Evolutionary conservation across 2,113 vertebrate species (phyloP).

Genomic region (Oceanites oceanicus): DNA sequence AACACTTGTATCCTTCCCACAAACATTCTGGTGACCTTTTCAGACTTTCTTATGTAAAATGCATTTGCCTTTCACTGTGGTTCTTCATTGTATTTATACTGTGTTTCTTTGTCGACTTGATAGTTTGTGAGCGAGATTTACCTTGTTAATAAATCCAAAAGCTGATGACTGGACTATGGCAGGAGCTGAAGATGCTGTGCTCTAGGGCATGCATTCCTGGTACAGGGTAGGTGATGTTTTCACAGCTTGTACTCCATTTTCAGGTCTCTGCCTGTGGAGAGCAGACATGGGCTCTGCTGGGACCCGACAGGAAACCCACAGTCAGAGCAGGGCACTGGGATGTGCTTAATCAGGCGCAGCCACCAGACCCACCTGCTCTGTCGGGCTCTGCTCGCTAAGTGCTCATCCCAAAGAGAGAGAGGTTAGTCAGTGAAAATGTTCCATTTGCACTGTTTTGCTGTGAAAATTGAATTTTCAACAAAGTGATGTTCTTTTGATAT

Average conservation of each 20-base stretch:
- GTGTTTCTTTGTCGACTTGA: neutral
- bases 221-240: neutral
- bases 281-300: neutral
- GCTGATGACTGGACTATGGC: neutral
- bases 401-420: neutral
- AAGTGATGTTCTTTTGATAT: neutral
- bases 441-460: fast-evolving
- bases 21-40: conserved; percentile 16
- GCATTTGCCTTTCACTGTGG: neutral
- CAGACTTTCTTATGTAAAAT: neutral
- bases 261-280: neutral
- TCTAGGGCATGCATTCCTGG: neutral
- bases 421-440: neutral
- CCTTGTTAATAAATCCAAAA: neutral
- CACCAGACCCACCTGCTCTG: neutral
- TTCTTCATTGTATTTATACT: neutral
- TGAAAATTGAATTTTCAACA: neutral
- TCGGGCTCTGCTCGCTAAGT: neutral
- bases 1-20: neutral
- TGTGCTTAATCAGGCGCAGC: neutral
- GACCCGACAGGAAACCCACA: fast-evolving
- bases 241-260: neutral
- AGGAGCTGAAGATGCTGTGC: neutral
- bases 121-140: neutral
- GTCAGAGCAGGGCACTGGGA: neutral